Evolutionary conservation across 1,140 invertebrate species (phyloP), one percentile per base, ranked within the genome.

Genomic region (Macrobrachium rosenbergii): DNA sequence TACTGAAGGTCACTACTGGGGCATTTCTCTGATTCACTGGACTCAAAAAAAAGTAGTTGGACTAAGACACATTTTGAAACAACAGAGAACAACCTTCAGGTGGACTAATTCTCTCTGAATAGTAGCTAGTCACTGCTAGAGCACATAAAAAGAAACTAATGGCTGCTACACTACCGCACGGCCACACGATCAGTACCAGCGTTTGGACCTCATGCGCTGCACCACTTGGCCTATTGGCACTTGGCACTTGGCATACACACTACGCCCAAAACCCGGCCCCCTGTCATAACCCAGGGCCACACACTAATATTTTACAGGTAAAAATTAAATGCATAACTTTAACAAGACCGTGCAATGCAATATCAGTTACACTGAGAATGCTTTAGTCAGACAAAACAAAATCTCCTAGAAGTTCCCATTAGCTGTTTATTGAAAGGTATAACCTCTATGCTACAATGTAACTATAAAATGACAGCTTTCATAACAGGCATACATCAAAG

Each of bases 401-500:
- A 82, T 82, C 63, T 45, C 80, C 67, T 17, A 59, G 52, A 67
- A 82, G 14, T 82, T 63, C 45, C 80, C 45, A 52, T 69, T 19
- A 69, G 8, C 52, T 72, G 80, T 58, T 28, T 63, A 80, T 37
- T 64, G 78, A 37, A 60, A 45, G 60, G 60, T 28, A 23, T 62
- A 23, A 67, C 72, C 8, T 69, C 45, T 60, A 58, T n/a, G 59
- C 82, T 83, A 75, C 59, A 72, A 52, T 8, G 72, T 60, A 16
- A 59, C 58, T 69, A 83, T 45, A 73, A 69, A 83, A 72, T 83
- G 21, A 75, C 72, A 73, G 19, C 73, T 72, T 75, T 59, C 82
- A 73, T n/a, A 83, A 63, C 82, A 83, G 82, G 82, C 82, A 83
- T 72, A 83, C 69, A 83, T 52, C 82, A 75, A 83, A 72, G 43